Evolutionary conservation across 1,140 invertebrate genomes (phyloP).

Genomic region (Eumeta japonica): DNA sequence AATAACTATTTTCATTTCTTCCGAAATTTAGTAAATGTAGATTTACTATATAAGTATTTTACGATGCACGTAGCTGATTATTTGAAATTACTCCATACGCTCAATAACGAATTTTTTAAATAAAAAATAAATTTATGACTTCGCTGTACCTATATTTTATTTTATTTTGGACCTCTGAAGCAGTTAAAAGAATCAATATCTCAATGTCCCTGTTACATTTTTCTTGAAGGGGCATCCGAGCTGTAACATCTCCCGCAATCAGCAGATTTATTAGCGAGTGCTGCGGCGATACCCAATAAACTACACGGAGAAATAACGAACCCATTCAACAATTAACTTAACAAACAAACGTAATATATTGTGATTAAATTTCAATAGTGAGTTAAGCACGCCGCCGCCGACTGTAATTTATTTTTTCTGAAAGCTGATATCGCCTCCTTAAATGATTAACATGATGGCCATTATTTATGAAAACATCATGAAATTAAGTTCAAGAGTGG

Average conservation of each 20-base stretch:
- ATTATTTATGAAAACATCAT: no score
- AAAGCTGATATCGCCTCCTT: no score
- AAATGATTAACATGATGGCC: no score
- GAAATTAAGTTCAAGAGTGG: no score
- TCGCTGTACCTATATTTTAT: background rate
- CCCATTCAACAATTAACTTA: constrained; percentile 55
- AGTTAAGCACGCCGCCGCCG: no score
- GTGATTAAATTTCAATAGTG: constrained; percentile 54
- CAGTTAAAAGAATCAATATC: background rate
- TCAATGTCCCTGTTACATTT: no score
- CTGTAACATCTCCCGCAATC: constrained; percentile 50
- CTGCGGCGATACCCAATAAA: constrained; percentile 37
- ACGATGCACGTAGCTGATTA: background rate
- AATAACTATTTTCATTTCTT: no score
- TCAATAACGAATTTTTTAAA: background rate
- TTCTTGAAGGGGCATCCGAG: background rate
- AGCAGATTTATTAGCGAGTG: constrained; percentile 34
- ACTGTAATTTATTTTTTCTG: constrained; percentile 29
- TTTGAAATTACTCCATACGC: background rate
- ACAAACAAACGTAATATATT: constrained; percentile 58
- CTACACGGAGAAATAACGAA: constrained; percentile 43
- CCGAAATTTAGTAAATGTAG: no score
- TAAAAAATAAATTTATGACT: background rate
- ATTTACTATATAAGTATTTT: background rate
- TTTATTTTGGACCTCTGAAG: background rate